These are phyloP conservation scores for Neostethus bicornis DNA, from an alignment of 2,797 vertebrate genomes.

Conservation along the genomic window DNA sequence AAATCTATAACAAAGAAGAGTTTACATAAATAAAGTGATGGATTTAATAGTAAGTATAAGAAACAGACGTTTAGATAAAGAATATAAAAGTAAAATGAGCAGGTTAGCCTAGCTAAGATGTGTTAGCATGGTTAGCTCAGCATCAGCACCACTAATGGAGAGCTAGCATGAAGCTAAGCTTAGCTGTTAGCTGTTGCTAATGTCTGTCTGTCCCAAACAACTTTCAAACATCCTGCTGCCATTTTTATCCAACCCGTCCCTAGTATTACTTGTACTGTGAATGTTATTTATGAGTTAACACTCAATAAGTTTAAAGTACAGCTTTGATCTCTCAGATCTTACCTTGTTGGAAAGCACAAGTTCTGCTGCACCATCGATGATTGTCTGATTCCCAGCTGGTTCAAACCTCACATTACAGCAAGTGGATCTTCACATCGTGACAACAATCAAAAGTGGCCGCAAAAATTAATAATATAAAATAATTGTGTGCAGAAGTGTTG, in stretches of 20 bases:
- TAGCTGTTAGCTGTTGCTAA: conserved; percentile 41
- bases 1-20: too few relatives aligned
- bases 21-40: neutral
- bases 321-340: conserved; percentile 8
- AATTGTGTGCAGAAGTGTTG: neutral
- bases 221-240: neutral
- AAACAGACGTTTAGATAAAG: neutral
- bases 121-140: conserved; percentile 52
- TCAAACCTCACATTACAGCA: conserved; percentile 5
- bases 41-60: neutral
- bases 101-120: conserved; percentile 5
- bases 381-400: conserved; percentile 31
- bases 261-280: neutral
- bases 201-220: neutral
- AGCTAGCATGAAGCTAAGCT: conserved; percentile 44
- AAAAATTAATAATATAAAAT: neutral
- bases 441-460: conserved; percentile 2
- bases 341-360: conserved; percentile 46
- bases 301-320: conserved; percentile 3
- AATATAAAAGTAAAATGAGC: neutral
- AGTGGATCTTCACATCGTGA: conserved; percentile 37
- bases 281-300: neutral
- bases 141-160: conserved; percentile 62
- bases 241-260: neutral
- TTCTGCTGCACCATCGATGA: conserved; percentile 39